Base-by-base conservation (phyloP, 2,888 invertebrate genomes). In the Euclidia mi region DNA sequence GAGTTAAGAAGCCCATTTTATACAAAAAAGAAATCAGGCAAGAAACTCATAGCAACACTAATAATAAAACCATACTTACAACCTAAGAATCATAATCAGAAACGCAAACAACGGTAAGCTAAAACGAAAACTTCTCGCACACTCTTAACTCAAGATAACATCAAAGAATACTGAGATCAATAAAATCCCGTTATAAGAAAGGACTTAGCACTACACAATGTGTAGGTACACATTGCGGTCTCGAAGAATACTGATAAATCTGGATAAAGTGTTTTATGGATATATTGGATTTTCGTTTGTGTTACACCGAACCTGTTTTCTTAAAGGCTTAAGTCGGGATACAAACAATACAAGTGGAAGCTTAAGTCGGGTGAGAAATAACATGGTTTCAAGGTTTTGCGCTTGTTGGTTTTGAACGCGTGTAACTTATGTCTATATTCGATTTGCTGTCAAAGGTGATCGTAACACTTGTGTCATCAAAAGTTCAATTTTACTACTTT, bases 211-310 rank as follows among this genome's bases (percentile, higher is more conserved):
- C n/a, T 20, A 48, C 20, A 48, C 14, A 37, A 40, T 17, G 1
- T 10, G 20, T 45, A 51, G 9, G 10, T 17, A 41, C 10, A 47
- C 46, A 44, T n/a, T 38, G 31, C 34, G 20, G 43, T 56, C 50
- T n/a, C 38, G 25, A 56, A 43, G 48, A 57, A 57, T 53, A 47
- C 34, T 44, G 55, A 71, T 71, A 67, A 69, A 71, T 70, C 57
- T 46, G 49, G 53, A 56, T 69, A 45, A 52, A 57, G 64, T 59
- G 59, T 62, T 69, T 46, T 45, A 58, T 62, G 37, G 31, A 15
- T 43, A 14, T 47, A 32, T 50, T 37, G 18, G 31, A 15, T 20
- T 37, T 35, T 29, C 9, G 11, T 9, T 18, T 7, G 0, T 25
- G 44, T 70, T 40, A 71, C 71, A 56, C 56, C 56, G 64, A 0